Evolutionary conservation across 1,140 invertebrate species (phyloP).

Genomic region (Drosophila bifasciata): DNA sequence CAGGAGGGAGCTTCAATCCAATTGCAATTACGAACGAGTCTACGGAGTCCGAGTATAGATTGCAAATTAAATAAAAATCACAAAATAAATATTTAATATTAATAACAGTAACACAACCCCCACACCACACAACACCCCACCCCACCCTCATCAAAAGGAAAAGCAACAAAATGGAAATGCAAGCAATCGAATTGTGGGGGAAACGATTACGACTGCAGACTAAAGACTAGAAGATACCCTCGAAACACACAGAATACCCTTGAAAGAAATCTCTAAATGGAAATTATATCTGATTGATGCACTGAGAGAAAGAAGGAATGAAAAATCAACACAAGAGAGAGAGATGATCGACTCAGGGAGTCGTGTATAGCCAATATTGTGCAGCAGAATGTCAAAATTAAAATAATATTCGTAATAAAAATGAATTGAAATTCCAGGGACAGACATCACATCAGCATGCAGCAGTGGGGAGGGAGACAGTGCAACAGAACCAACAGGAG

Average conservation of each 20-base stretch:
- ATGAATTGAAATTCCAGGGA: conserved; percentile 28
- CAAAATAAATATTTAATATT: conserved; percentile 82
- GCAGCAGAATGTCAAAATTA: neutral
- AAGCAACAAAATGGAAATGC: conserved; percentile 22
- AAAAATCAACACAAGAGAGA: too few relatives aligned
- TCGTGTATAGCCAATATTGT: neutral
- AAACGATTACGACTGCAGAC: too few relatives aligned
- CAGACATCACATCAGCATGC: conserved; percentile 3
- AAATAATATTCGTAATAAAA: conserved; percentile 27
- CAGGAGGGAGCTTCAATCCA: conserved; percentile 51
- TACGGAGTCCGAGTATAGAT: conserved; percentile 59
- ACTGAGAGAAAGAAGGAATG: too few relatives aligned
- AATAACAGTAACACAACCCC: conserved; percentile 58
- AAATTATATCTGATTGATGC: too few relatives aligned
- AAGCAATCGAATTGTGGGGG: too few relatives aligned
- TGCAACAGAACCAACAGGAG: conserved; percentile 10
- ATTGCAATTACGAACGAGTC: conserved; percentile 57
- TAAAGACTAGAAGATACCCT: too few relatives aligned
- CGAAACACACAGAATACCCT: too few relatives aligned
- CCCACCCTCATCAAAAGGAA: too few relatives aligned
- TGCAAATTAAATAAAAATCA: conserved; percentile 79
- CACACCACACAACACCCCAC: too few relatives aligned
- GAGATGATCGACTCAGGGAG: too few relatives aligned
- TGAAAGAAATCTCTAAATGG: too few relatives aligned
- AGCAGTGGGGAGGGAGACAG: neutral